A percentile compares a stretch with the other conserved stretches of the same genome.
These are phyloP conservation scores for Cylloceria caligata DNA, from an alignment of 2,888 invertebrate species.

Conservation along the genomic window DNA sequence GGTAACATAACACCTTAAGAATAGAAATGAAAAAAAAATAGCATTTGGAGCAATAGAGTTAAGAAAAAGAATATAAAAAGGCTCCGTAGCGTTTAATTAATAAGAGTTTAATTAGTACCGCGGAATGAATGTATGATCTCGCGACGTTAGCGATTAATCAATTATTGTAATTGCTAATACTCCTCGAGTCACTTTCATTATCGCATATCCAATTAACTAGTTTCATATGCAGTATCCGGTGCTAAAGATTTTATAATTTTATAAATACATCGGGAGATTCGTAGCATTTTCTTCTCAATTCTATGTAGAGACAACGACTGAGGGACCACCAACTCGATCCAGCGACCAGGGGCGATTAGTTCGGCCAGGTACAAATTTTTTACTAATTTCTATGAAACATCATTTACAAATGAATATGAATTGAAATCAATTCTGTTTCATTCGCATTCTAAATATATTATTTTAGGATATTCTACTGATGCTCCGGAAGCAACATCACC, in stretches of 20 bases:
- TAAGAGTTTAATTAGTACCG: slow-evolving; percentile 39
- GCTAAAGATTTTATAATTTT: slow-evolving; percentile 22
- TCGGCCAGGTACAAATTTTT: slow-evolving; percentile 33
- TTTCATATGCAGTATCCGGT: slow-evolving; percentile 22
- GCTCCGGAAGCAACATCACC: slow-evolving; percentile 44
- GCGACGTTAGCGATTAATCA: slow-evolving; percentile 62
- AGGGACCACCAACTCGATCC: slow-evolving; percentile 1
- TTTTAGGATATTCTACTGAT: slow-evolving; percentile 45
- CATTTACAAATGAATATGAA: neutral
- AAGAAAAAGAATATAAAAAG: slow-evolving; percentile 18
- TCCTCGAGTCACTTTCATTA: slow-evolving; percentile 45
- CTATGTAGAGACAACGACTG: slow-evolving; percentile 60
- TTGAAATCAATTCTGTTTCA: neutral
- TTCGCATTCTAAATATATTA: neutral
- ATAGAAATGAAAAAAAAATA: too few relatives aligned
- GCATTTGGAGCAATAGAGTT: neutral
- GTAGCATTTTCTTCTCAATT: slow-evolving; percentile 33
- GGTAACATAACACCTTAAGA: too few relatives aligned
- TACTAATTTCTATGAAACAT: neutral
- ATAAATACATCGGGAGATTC: neutral
- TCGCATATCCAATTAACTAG: slow-evolving; percentile 10
- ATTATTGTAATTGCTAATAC: slow-evolving; percentile 65
- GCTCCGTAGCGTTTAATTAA: slow-evolving; percentile 36
- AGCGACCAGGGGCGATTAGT: neutral
- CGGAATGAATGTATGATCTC: slow-evolving; percentile 52